Conservation (phyloP, 2,888 invertebrate genomes). For the Itoplectis maculator region DNA sequence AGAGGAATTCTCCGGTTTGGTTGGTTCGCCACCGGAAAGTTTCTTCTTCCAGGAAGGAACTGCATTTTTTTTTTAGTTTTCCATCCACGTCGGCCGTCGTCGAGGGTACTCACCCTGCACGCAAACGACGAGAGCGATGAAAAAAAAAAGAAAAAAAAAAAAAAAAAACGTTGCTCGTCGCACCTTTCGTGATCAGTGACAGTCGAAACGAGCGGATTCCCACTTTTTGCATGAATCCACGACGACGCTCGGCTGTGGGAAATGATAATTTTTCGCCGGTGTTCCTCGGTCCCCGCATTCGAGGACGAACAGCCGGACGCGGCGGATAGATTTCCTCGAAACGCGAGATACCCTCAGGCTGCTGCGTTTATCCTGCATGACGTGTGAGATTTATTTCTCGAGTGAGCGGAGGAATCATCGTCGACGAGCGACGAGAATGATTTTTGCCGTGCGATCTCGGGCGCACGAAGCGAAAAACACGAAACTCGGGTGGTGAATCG, state of each 20-base stretch:
- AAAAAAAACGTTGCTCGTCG: constrained; percentile 38
- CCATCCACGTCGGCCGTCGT: constrained; percentile 43
- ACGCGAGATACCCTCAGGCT: constrained; percentile 13
- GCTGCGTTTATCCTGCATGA: constrained; percentile 54
- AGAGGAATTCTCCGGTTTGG: constrained; percentile 41
- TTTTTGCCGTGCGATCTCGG: neutral
- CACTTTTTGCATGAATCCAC: constrained; percentile 44
- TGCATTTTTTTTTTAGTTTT: constrained; percentile 48
- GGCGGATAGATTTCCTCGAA: constrained; percentile 17
- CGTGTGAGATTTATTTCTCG: constrained; percentile 52
- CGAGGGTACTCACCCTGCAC: constrained; percentile 39
- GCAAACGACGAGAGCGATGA: constrained; percentile 26
- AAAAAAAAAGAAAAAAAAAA: constrained; percentile 25
- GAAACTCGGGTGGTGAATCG: constrained; percentile 33
- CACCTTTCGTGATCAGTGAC: constrained; percentile 32
- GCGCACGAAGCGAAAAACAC: constrained; percentile 7
- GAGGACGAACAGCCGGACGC: neutral
- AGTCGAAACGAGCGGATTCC: constrained; percentile 11
- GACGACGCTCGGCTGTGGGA: constrained; percentile 32
- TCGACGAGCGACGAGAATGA: constrained; percentile 26
- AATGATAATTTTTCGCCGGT: constrained; percentile 38
- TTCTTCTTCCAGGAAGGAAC: constrained; percentile 53
- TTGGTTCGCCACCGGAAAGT: constrained; percentile 31
- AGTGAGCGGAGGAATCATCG: constrained; percentile 18
- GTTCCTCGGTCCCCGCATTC: constrained; percentile 7